Evolutionary conservation across 2,888 invertebrate genomes (phyloP), one percentile per base, ranked within the genome.

Genomic region (Clistopyga incitator): DNA sequence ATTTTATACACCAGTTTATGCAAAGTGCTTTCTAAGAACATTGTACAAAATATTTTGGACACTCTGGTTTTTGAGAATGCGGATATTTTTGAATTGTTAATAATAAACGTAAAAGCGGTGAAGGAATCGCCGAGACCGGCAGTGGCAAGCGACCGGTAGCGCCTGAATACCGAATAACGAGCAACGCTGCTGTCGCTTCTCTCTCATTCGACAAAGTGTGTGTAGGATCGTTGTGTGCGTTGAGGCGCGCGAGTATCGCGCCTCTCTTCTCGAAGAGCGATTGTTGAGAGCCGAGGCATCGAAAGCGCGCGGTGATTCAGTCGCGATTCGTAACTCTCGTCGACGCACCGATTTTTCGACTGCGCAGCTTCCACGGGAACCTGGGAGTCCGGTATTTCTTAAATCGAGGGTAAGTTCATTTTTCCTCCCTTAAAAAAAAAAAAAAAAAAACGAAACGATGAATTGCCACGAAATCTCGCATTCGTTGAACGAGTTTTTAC

Each of bases 231-330:
- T 47, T 45, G 56, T 65, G 59, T 29, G 50, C 61, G 56, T 4
- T 23, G 72, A 64, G 74, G 77, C 83, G 77, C 83, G 77, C 72
- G 80, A 74, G 80, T 56, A 80, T 84, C 80, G 68, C 64, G 47
- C 68, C 50, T 56, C 52, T 54, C 59, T 45, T 75, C 20, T 42
- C 47, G 61, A 45, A 54, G 70, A 54, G 77, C 81, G 81, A 81
- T 86, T 81, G 77, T 47, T 38, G 64, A 64, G 72, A 64, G 80
- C 54, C 79, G 61, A 79, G 82, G 8, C 34, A 78, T 71, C 65
- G 65, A 67, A 80, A 77, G 81, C 70, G 56, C 71, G 68, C 78
- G 81, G 74, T 71, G 61, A 61, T 72, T 84, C 84, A 84, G 84
- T 81, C 78, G 78, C 84, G 82, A 79, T 68, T 78, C 64, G 79